These are phyloP conservation scores for Tamandua tetradactyla DNA, from an alignment of 2,797 vertebrate species.

Conservation along the genomic window DNA sequence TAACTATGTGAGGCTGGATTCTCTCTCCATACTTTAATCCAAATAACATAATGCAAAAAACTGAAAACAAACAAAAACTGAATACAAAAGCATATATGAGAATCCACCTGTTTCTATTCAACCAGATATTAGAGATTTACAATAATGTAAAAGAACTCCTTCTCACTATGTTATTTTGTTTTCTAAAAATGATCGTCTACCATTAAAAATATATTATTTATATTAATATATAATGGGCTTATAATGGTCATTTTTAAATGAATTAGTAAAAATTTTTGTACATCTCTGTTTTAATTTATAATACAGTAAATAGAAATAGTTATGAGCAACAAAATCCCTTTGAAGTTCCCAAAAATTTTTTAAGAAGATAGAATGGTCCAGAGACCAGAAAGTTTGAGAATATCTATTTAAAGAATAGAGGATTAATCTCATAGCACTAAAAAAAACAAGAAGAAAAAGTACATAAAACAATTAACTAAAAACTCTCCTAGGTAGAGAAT, in stretches of 20 bases:
- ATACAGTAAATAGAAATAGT: neutral
- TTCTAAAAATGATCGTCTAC: neutral
- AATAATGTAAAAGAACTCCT: conserved; percentile 4
- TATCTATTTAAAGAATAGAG: neutral
- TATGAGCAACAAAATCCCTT: conserved; percentile 1
- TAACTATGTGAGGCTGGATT: neutral
- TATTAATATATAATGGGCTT: neutral
- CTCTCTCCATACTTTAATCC: neutral
- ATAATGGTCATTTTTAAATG: neutral
- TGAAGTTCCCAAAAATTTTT: neutral
- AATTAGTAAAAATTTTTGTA: neutral
- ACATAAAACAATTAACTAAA: neutral
- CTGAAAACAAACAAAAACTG: too few species aligned
- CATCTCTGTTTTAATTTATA: neutral
- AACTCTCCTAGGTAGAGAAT: neutral
- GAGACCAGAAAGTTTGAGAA: conserved; percentile 43
- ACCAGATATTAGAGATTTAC: neutral
- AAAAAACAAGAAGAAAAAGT: conserved; percentile 20
- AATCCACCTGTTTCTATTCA: neutral
- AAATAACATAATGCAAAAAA: neutral
- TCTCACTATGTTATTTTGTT: neutral
- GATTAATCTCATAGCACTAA: neutral
- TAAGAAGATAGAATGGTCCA: neutral
- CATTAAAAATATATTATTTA: conserved; percentile 15
- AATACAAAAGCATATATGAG: neutral